Conservation (phyloP, 2,888 invertebrate species). For the Eudasyphora cyanicolor region DNA sequence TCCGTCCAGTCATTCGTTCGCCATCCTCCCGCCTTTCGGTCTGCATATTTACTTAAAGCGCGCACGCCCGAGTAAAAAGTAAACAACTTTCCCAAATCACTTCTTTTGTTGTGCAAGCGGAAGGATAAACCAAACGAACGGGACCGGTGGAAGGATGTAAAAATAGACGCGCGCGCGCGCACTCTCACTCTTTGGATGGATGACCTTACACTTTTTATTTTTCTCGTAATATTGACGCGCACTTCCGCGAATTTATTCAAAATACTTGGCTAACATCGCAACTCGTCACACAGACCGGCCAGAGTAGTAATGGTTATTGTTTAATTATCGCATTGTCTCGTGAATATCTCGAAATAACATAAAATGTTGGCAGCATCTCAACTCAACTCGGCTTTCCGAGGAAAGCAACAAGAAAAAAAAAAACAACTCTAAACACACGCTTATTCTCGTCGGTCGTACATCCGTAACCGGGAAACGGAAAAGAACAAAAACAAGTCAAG, state of each 20-base stretch:
- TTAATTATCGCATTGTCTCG: constrained; percentile 39
- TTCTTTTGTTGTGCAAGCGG: constrained; percentile 26
- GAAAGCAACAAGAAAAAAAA: constrained; percentile 14
- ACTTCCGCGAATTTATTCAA: constrained; percentile 58
- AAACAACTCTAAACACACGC: neutral
- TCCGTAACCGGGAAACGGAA: constrained; percentile 13
- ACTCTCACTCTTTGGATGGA: too few species aligned
- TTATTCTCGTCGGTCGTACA: too few species aligned
- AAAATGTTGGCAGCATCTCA: neutral
- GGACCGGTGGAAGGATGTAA: neutral
- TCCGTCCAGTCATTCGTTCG: neutral
- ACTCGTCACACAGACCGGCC: neutral
- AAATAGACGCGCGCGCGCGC: neutral
- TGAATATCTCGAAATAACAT: constrained; percentile 15
- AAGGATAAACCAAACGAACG: constrained; percentile 16
- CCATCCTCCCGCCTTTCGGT: neutral
- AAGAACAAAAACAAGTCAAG: constrained; percentile 21
- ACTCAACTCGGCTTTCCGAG: too few species aligned
- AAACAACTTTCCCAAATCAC: constrained; percentile 43
- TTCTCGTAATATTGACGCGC: constrained; percentile 29
- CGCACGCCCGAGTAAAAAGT: constrained; percentile 40
- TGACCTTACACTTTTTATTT: constrained; percentile 38
- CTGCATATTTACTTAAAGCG: constrained; percentile 8
- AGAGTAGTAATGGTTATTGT: too few species aligned
- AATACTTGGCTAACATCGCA: constrained; percentile 10